These are phyloP conservation scores for Tetrapedia diversipes DNA, from an alignment of 2,888 invertebrate genomes.

Conservation along the genomic window DNA sequence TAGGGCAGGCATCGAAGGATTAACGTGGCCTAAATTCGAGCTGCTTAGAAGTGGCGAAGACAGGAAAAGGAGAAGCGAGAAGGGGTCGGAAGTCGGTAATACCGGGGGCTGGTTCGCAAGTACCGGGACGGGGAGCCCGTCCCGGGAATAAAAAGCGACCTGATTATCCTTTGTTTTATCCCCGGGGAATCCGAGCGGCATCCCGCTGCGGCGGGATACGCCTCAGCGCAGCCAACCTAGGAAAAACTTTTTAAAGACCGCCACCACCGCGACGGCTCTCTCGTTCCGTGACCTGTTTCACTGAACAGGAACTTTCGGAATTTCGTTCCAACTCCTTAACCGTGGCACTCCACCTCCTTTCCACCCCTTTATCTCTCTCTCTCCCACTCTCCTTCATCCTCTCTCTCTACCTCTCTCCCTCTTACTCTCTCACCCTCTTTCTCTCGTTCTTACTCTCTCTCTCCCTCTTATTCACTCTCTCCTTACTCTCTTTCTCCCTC, in stretches of 20 bases:
- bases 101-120: slow-evolving; percentile 48
- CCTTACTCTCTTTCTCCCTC: too few species aligned
- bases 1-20: slow-evolving; percentile 38
- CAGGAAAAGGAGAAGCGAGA: slow-evolving; percentile 44
- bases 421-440: too few species aligned
- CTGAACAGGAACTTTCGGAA: slow-evolving; percentile 60
- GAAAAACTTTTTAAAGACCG: slow-evolving; percentile 74
- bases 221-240: slow-evolving; percentile 29
- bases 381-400: slow-evolving; percentile 16
- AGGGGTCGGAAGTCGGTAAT: slow-evolving; percentile 62
- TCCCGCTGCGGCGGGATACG: slow-evolving; percentile 54
- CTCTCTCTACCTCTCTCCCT: neutral
- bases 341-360: slow-evolving; percentile 12
- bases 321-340: slow-evolving; percentile 44
- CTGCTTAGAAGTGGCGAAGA: slow-evolving; percentile 54
- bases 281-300: slow-evolving; percentile 74
- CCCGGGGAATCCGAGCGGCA: slow-evolving; percentile 63
- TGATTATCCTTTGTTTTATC: slow-evolving; percentile 74
- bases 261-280: slow-evolving; percentile 38
- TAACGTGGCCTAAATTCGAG: slow-evolving; percentile 54
- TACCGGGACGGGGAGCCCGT: slow-evolving; percentile 27
- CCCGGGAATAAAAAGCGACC: slow-evolving; percentile 71
- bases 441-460: too few species aligned
- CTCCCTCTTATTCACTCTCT: too few species aligned
- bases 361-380: slow-evolving; percentile 1